phyloP scores from a whole-genome alignment of 2,797 vertebrate species.

The Nyctalus aviator region DNA sequence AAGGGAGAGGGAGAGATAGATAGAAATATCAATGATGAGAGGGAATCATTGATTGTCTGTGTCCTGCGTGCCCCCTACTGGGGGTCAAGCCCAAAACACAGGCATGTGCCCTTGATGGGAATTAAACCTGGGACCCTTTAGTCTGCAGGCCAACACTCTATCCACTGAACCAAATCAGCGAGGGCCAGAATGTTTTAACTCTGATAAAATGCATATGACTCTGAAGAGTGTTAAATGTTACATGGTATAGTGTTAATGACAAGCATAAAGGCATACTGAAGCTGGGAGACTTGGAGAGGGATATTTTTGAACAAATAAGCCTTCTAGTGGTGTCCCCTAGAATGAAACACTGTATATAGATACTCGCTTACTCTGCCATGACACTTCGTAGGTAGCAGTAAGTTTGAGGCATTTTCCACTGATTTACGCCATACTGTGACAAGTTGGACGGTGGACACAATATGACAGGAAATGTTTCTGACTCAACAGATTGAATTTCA shows the following conservation, averaged over 20 bases:
- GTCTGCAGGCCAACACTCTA: no score
- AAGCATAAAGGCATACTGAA: background rate
- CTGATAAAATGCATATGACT: background rate
- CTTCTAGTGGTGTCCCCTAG: background rate
- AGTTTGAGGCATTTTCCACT: conserved; percentile 27
- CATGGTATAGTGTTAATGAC: background rate
- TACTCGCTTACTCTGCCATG: background rate
- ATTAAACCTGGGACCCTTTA: no score
- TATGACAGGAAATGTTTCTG: conserved; percentile 42
- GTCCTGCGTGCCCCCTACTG: no score
- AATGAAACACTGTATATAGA: background rate
- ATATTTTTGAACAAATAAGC: conserved; percentile 2
- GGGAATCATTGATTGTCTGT: no score
- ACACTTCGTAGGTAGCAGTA: background rate
- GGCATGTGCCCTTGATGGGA: no score
- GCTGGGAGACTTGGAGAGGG: background rate
- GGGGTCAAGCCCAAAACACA: no score
- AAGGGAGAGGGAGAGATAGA: no score
- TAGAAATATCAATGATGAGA: no score
- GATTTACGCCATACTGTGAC: conserved; percentile 13
- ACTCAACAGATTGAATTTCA: conserved; percentile 58
- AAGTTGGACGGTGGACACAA: conserved; percentile 29
- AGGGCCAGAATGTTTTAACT: background rate
- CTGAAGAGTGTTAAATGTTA: background rate
- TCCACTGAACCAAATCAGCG: no score